Evolutionary conservation across 2,113 vertebrate species (phyloP).

Genomic region (Pleuronectes platessa): DNA sequence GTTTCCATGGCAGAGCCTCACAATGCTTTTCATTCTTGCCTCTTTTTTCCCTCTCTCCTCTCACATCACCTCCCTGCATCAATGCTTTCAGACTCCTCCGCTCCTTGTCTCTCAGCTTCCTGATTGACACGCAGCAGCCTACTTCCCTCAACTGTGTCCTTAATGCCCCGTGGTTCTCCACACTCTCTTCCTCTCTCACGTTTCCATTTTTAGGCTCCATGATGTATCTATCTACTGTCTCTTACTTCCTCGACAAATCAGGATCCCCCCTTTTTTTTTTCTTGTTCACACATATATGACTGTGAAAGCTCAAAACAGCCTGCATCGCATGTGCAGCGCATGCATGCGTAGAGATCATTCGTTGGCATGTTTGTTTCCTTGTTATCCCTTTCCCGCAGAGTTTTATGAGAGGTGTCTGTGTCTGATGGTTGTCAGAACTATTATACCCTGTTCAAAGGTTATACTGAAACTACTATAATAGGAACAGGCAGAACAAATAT

Average conservation of each 20-base stretch:
- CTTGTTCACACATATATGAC: constrained; percentile 26
- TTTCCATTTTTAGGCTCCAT: constrained; percentile 76
- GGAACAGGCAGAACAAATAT: constrained; percentile 2
- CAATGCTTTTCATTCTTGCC: constrained; percentile 66
- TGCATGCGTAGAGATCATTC: neutral
- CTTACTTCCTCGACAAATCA: constrained; percentile 52
- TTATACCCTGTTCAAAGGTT: constrained; percentile 3
- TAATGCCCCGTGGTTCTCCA: constrained; percentile 69
- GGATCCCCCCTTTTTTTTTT: constrained; percentile 20
- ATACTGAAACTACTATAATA: neutral
- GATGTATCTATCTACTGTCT: constrained; percentile 60
- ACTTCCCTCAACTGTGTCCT: constrained; percentile 70
- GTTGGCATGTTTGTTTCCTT: neutral
- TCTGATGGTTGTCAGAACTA: neutral
- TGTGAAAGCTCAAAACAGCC: constrained; percentile 3
- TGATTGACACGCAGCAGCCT: constrained; percentile 77
- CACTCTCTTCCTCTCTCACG: constrained; percentile 62
- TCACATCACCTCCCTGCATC: constrained; percentile 74
- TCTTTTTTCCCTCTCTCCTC: constrained; percentile 49
- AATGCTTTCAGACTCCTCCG: constrained; percentile 74
- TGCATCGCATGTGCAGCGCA: neutral
- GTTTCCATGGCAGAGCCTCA: constrained; percentile 74
- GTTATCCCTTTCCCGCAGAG: too few relatives aligned
- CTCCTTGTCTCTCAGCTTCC: constrained; percentile 71
- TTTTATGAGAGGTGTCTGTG: too few relatives aligned